phyloP scores from a whole-genome alignment of 2,888 invertebrate species.

The Belgica antarctica region DNA sequence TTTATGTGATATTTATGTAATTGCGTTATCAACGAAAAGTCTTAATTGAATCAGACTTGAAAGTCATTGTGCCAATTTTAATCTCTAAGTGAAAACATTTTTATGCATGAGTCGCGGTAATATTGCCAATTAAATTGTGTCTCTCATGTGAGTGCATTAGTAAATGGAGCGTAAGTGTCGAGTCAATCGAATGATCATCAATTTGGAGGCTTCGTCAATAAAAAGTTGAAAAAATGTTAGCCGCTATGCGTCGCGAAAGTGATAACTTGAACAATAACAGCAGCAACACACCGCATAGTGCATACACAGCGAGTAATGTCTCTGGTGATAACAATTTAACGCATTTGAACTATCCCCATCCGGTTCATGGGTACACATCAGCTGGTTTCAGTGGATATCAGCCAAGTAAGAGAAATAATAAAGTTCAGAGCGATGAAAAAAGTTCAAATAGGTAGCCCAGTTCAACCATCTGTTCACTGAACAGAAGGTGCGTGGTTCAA shows the following conservation, averaged over 20 bases:
- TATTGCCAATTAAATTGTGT: not conserved
- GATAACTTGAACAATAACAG: constrained; percentile 57
- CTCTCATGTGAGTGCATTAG: not conserved
- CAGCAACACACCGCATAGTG: constrained; percentile 38
- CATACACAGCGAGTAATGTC: constrained; percentile 22
- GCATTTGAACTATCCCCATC: constrained; percentile 43
- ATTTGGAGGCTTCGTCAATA: constrained; percentile 32
- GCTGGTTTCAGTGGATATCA: constrained; percentile 32
- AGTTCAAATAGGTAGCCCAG: no score
- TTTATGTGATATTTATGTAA: not conserved
- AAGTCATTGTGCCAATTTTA: constrained; percentile 7
- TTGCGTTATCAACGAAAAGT: not conserved
- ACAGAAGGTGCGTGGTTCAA: no score
- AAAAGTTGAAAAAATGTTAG: constrained; percentile 55
- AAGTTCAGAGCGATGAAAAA: no score
- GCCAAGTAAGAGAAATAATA: constrained; percentile 28
- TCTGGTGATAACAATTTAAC: constrained; percentile 39
- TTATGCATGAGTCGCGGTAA: no score
- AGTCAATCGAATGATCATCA: constrained; percentile 3
- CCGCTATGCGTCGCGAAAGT: constrained; percentile 76
- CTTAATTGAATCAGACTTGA: not conserved
- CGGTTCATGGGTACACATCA: constrained; percentile 30
- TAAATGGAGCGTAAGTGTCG: constrained; percentile 28
- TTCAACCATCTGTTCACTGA: no score
- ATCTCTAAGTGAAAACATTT: not conserved